Evolutionary conservation across 2,888 invertebrate genomes (phyloP), one percentile per base, ranked within the genome.

Genomic region (Leptinotarsa tumamoca): DNA sequence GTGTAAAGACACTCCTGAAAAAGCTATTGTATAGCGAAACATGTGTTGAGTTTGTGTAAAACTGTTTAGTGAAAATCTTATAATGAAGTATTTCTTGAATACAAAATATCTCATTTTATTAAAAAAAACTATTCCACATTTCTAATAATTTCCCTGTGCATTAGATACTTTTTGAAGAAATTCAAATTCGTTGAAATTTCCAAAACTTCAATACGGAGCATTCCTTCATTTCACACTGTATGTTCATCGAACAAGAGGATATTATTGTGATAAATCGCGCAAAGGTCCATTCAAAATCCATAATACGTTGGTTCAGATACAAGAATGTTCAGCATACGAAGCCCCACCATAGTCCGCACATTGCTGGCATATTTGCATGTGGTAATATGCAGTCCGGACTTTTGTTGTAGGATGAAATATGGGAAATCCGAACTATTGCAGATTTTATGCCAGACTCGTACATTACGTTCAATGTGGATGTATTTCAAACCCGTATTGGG

Each of bases 321-420:
- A 73, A 75, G 78, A 78, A 78, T 75, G 73, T 73, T 54, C 69
- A 75, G 67, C 68, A 78, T 78, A 68, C 69, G 73, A 73, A 75
- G 71, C 71, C 75, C 56, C 51, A 71, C 75, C 71, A 69, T 69
- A 73, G 67, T 73, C 69, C 71, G 71, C 69, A 54, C 68, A 78
- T 78, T 67, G 75, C 73, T 69, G 50, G 73, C 71, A 75, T 78
- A 78, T 78, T 75, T 75, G 75, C 75, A 73, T 71, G 68, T 68
- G 54, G 52, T 71, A 63, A 71, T 68, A 73, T 77, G 74, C 68
- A 69, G 52, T 27, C 52, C 51, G 74, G 68, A 75, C 75, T 72
- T 75, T 75, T 75, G 75, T 75, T 71, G 71, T 52, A 17, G 71
- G 43, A 75, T 75, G 75, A 75, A 75, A 75, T 75, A 75, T 71